Evolutionary conservation across 2,113 vertebrate species (phyloP).

Genomic region (Cochlearius cochlearius): DNA sequence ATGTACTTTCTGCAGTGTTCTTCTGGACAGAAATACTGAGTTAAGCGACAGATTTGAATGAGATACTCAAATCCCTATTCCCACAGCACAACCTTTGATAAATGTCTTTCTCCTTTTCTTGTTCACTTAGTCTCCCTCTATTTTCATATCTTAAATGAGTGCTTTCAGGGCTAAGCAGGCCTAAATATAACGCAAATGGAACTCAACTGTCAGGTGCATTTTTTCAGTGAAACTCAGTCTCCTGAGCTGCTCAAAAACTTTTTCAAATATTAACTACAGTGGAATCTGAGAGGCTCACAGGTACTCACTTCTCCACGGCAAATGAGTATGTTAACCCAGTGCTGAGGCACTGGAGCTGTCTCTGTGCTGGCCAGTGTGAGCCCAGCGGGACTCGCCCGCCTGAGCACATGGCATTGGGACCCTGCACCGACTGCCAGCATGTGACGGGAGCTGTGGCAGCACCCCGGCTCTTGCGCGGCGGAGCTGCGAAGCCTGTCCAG

Average conservation of each 20-base stretch:
- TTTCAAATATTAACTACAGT: neutral
- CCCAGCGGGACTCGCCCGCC: rapidly evolving
- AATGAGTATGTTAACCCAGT: neutral
- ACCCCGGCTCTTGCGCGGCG: rapidly evolving
- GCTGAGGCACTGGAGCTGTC: neutral
- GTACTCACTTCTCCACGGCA: neutral
- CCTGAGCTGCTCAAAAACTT: neutral
- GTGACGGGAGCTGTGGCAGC: neutral
- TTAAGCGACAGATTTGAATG: neutral
- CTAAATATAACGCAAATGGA: neutral
- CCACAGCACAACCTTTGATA: neutral
- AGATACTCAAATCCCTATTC: neutral
- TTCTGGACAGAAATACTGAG: neutral
- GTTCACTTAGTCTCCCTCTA: neutral
- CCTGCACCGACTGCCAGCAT: rapidly evolving
- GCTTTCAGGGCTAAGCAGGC: neutral
- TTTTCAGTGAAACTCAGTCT: neutral
- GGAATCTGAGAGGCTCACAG: neutral
- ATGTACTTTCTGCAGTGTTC: neutral
- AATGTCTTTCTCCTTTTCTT: neutral
- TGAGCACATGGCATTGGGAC: rapidly evolving
- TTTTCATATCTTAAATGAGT: neutral
- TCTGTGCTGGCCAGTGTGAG: neutral
- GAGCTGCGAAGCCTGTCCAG: neutral
- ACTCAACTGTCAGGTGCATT: neutral